Base-by-base conservation (phyloP, 2,888 invertebrate genomes). In the Parnassius smintheus region DNA sequence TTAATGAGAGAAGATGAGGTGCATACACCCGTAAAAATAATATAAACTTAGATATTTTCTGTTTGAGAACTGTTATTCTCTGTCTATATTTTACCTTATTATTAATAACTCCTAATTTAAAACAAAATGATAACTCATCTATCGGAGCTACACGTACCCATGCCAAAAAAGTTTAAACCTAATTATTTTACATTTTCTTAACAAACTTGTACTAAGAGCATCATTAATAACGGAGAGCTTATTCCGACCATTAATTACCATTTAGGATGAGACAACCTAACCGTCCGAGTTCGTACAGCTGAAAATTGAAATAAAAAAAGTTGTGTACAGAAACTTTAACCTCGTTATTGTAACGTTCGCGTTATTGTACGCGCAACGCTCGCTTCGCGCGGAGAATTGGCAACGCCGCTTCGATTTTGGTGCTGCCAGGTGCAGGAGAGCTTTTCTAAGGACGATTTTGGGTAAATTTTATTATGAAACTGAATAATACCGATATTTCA, bases 301-400 rank as follows among this genome's bases (percentile, higher is more conserved):
- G 79, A 77, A 79, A 86, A 82, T 82, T 79, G 76, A 79, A 77
- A 80, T 46, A 77, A 77, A 78, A 75, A 82, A 83, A 82, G 81
- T 80, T 78, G 79, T 75, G 82, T 82, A 85, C 81, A 80, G 81
- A 88, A 90, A 91, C 87, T 90, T 89, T 90, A 91, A 90, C 90
- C 90, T 91, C 91, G 88, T 90, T 91, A 84, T 81, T 82, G 73
- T 74, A 71, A 72, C 74, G 72, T 73, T 82, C 82, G 81, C 81
- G 78, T 73, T 75, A 54, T 63, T 64, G 55, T 52, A 48, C 59
- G 59, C 59, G 59, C 64, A 60, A n/a, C 35, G 59, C 59, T 50
- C n/a, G 57, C 42, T 50, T 55, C 73, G 80, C 76, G 75, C 72
- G 69, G 75, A 81, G 76, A 75, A 82, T 80, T 83, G 91, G 90